Evolutionary conservation across 2,888 invertebrate genomes (phyloP), one percentile per base, ranked within the genome.

Genomic region (Onchidella celtica): DNA sequence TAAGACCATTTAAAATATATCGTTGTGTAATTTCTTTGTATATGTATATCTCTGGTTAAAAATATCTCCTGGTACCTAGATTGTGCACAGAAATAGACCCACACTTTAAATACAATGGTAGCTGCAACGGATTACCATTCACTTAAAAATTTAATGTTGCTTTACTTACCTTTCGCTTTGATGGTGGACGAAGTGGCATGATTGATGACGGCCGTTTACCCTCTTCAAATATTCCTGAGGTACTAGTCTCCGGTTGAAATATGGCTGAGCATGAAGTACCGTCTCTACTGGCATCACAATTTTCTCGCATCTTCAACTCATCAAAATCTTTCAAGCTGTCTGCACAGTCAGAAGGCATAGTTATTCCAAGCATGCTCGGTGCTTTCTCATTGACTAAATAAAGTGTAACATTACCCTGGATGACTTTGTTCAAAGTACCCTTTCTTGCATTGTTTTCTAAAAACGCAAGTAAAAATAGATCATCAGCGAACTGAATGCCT

Each of bases 91-190:
- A n/a, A n/a, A n/a, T n/a, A n/a, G n/a, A n/a, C n/a, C n/a, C n/a
- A n/a, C n/a, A n/a, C n/a, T n/a, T n/a, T n/a, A n/a, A n/a, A n/a
- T n/a, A n/a, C n/a, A n/a, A n/a, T n/a, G n/a, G n/a, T n/a, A n/a
- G n/a, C n/a, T n/a, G n/a, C n/a, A n/a, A n/a, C n/a, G n/a, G n/a
- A n/a, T n/a, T n/a, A n/a, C n/a, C n/a, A n/a, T n/a, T n/a, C n/a
- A n/a, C n/a, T n/a, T n/a, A n/a, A n/a, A n/a, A n/a, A n/a, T n/a
- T n/a, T n/a, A n/a, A n/a, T n/a, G n/a, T n/a, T n/a, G n/a, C n/a
- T n/a, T n/a, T n/a, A 65, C 65, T 63, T 61, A 80, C 81, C 57
- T 38, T 81, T 0, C 81, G 75, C 55, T 81, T 81, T 34, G 81
- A 81, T 38, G 81, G 81, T 76, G 81, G 81, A 17, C 81, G 68